A percentile compares a stretch with the other conserved stretches of the same genome.
These are phyloP conservation scores for Eolophus roseicapilla DNA, from an alignment of 2,113 vertebrate species.

Conservation along the genomic window DNA sequence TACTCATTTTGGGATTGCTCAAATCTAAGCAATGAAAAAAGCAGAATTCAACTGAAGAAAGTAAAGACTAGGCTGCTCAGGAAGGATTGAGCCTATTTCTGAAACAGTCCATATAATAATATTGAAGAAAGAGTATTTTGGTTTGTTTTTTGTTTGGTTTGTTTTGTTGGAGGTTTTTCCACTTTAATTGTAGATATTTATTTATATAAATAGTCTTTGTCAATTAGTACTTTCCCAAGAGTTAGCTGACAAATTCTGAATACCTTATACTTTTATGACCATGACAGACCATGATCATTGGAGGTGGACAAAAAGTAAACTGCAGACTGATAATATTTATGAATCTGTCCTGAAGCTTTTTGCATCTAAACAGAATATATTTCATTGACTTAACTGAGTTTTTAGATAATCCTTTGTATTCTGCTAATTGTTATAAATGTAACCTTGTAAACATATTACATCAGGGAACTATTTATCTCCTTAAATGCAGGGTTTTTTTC, in stretches of 20 bases:
- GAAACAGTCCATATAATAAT: neutral
- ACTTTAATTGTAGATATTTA: neutral
- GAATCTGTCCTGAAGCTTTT: neutral
- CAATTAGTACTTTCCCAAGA: neutral
- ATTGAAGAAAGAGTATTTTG: neutral
- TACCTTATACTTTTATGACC: neutral
- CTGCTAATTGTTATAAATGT: slow-evolving; percentile 16
- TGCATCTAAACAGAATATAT: neutral
- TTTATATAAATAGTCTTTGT: neutral
- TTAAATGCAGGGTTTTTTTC: neutral
- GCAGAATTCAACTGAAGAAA: neutral
- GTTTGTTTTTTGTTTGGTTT: neutral
- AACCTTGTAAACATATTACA: neutral
- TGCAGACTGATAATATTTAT: neutral
- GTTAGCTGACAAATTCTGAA: neutral
- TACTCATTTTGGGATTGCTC: neutral
- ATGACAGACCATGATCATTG: neutral
- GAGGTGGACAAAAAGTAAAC: neutral
- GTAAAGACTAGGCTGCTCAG: neutral
- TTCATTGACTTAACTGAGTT: neutral
- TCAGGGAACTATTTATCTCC: neutral
- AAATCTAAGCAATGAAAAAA: neutral
- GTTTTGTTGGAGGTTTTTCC: neutral
- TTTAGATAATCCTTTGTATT: slow-evolving; percentile 13
- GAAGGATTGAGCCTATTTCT: neutral